These are phyloP conservation scores for Dysidea cf. avara DNA, from an alignment of 37 sponge, comb jelly and placozoan species.

Conservation along the genomic window DNA sequence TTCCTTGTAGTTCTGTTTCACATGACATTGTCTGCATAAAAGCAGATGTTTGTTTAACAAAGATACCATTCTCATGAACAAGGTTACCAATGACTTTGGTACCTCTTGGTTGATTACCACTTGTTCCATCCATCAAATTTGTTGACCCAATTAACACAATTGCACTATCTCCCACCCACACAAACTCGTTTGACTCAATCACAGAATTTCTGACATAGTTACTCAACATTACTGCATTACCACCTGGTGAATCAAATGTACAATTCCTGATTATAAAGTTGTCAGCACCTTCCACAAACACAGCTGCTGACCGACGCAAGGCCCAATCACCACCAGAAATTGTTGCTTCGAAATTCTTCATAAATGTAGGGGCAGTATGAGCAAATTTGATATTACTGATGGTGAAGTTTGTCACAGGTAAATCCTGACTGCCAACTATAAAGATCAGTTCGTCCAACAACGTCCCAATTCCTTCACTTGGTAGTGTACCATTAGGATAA, in stretches of 20 bases:
- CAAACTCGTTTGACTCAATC: conserved; percentile 35
- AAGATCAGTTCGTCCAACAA: conserved; percentile 25
- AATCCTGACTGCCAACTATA: conserved; percentile 24
- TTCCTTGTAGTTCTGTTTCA: conserved; percentile 42
- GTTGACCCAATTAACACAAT: conserved; percentile 16
- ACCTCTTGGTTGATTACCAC: conserved; percentile 65
- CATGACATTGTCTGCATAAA: conserved; percentile 34
- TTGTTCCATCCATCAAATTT: conserved; percentile 60
- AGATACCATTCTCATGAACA: conserved; percentile 55
- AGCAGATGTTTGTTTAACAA: conserved; percentile 36
- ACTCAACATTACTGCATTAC: conserved; percentile 56
- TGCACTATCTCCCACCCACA: conserved; percentile 41
- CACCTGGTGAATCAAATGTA: conserved; percentile 47
- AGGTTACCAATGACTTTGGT: conserved; percentile 28
- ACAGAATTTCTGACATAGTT: conserved; percentile 45
- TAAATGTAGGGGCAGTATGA: conserved; percentile 38
- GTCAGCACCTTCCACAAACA: conserved; percentile 58
- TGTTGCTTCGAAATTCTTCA: conserved; percentile 1
- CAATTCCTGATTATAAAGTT: conserved; percentile 21
- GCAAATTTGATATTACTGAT: conserved; percentile 26
- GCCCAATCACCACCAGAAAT: conserved; percentile 28
- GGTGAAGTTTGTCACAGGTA: conserved; percentile 16
- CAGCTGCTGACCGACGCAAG: conserved; percentile 40
- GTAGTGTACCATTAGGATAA: conserved; percentile 43
- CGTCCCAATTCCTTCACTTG: conserved; percentile 12